These are phyloP conservation scores for Pseudococcus viburni DNA, from an alignment of 2,888 invertebrate genomes.

Conservation along the genomic window DNA sequence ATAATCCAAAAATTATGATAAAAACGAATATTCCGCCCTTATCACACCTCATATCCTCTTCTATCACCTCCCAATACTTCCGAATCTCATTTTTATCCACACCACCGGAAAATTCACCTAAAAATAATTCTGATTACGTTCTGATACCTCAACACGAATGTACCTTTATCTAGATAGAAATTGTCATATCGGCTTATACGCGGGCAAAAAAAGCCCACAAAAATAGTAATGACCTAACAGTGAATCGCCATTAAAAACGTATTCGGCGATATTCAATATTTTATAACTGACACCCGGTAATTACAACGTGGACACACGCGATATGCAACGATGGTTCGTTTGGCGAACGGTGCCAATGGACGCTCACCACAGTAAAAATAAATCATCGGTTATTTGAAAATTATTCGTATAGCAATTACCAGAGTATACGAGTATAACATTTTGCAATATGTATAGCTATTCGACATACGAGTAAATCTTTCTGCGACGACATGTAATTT, in stretches of 20 bases:
- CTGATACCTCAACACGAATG: no score
- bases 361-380: background rate
- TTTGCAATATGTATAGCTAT: background rate
- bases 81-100: no score
- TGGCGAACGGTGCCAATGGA: background rate
- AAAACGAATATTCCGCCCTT: no score
- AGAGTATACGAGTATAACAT: background rate
- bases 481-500: background rate
- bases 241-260: slow-evolving; percentile 18
- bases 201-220: background rate
- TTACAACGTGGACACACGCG: slow-evolving; percentile 21
- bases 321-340: slow-evolving; percentile 21
- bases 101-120: background rate
- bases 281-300: slow-evolving; percentile 11
- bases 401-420: slow-evolving; percentile 5
- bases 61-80: no score
- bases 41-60: no score
- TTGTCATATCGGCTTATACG: background rate
- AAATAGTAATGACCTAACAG: background rate
- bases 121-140: background rate
- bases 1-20: no score
- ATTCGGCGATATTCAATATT: slow-evolving; percentile 13
- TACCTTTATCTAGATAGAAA: background rate
- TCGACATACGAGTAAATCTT: slow-evolving; percentile 11
- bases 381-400: slow-evolving; percentile 25